phyloP scores from a whole-genome alignment of 2,113 vertebrate genomes.

The Mirounga angustirostris region DNA sequence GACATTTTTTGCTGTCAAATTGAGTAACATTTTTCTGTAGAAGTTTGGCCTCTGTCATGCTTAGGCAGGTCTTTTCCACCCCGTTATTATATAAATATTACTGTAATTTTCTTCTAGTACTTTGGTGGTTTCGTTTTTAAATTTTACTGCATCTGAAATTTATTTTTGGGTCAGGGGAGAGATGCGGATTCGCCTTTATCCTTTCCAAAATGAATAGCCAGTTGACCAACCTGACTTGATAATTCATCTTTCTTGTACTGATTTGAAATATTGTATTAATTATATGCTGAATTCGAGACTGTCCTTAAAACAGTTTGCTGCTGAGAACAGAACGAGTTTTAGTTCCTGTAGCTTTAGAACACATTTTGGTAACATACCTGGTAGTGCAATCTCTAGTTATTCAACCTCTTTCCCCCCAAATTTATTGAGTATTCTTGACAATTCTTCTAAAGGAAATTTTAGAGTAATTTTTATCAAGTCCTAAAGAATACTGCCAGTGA shows the following conservation, averaged over 20 bases:
- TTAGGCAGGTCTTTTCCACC: not conserved
- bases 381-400: not conserved
- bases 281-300: not conserved
- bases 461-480: conserved; percentile 16
- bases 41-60: not conserved
- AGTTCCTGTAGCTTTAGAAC: not conserved
- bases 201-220: conserved; percentile 23
- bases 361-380: not conserved
- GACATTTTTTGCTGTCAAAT: not conserved
- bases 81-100: conserved; percentile 4
- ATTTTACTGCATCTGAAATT: not conserved
- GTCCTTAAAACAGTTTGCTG: not conserved
- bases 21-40: not conserved
- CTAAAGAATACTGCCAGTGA: not conserved
- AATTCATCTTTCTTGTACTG: not conserved
- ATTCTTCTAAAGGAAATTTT: conserved; percentile 15
- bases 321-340: not conserved
- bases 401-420: not conserved
- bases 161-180: not conserved
- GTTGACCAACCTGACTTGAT: conserved; percentile 22
- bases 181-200: not conserved
- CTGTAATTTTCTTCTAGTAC: not conserved
- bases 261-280: conserved; percentile 19
- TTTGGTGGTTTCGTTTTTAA: not conserved
- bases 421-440: not conserved